Percentiles rank a stretch among this genome's conserved stretches.
Conservation (phyloP, 37 sponge, comb jelly and placozoan species). For the Axinella damicornis region DNA sequence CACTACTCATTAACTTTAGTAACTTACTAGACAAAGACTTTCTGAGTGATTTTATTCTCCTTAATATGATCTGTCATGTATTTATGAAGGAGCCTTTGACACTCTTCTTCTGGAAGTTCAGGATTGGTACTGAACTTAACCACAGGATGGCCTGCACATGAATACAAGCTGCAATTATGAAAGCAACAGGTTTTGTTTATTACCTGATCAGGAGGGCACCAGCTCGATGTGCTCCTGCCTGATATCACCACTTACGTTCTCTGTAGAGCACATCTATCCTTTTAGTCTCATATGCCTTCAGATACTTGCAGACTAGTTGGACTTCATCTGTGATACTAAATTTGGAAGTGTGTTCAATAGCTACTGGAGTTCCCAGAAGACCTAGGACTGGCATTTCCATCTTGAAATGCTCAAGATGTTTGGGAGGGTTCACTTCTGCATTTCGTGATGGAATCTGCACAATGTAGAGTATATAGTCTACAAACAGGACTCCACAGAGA, state of each 20-base stretch:
- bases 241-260: conserved; percentile 16
- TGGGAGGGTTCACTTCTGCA: background rate
- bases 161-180: background rate
- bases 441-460: too few relatives aligned
- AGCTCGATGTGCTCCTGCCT: too few relatives aligned
- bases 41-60: conserved; percentile 39
- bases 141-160: background rate
- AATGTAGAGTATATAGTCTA: too few relatives aligned
- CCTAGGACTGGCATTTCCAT: conserved; percentile 41
- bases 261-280: conserved; percentile 45
- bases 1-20: too few relatives aligned
- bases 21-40: conserved; percentile 34
- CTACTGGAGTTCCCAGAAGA: conserved; percentile 24
- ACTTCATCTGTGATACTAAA: conserved; percentile 50
- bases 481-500: too few relatives aligned
- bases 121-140: conserved; percentile 17
- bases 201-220: too few relatives aligned
- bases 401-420: conserved; percentile 10
- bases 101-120: conserved; percentile 43
- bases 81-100: conserved; percentile 25
- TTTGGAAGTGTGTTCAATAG: conserved; percentile 10
- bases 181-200: too few relatives aligned
- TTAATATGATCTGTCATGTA: conserved; percentile 52
- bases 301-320: conserved; percentile 73
- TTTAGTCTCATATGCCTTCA: conserved; percentile 41